A percentile compares a stretch with the other conserved stretches of the same genome.
Conservation (phyloP, 1,140 invertebrate genomes). For the Macrobrachium nipponense region DNA sequence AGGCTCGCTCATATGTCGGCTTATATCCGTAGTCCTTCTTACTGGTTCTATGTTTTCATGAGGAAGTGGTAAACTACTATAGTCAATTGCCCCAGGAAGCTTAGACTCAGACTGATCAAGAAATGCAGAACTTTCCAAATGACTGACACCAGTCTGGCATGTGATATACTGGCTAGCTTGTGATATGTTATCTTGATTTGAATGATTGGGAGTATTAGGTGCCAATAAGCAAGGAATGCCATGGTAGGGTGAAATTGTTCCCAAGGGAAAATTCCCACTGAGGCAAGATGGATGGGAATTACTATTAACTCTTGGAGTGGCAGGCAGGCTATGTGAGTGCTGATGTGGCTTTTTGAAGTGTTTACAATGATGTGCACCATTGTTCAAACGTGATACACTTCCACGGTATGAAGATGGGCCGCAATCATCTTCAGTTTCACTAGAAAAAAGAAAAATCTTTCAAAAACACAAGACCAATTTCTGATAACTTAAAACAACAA, state of each 20-base stretch:
- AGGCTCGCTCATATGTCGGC: conserved; percentile 51
- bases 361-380: conserved; percentile 31
- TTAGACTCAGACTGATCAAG: conserved; percentile 23
- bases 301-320: conserved; percentile 48
- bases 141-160: conserved; percentile 37
- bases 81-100: conserved; percentile 41
- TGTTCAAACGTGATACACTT: conserved; percentile 16
- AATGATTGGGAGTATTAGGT: conserved; percentile 16
- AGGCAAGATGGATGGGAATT: conserved; percentile 30
- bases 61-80: conserved; percentile 50
- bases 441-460: background rate
- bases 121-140: conserved; percentile 41
- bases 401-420: background rate
- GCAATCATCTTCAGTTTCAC: conserved; percentile 44
- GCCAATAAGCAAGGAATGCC: conserved; percentile 19
- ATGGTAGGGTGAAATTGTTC: conserved; percentile 4
- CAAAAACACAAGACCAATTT: background rate
- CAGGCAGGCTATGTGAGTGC: conserved; percentile 50
- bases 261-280: conserved; percentile 30
- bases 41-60: conserved; percentile 20
- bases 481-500: background rate
- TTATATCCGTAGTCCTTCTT: conserved; percentile 23
- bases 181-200: conserved; percentile 23
- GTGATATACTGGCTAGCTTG: conserved; percentile 41
- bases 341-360: conserved; percentile 36